These are phyloP conservation scores for Takifugu bimaculatus DNA, from an alignment of 2,113 vertebrate species.

Conservation along the genomic window DNA sequence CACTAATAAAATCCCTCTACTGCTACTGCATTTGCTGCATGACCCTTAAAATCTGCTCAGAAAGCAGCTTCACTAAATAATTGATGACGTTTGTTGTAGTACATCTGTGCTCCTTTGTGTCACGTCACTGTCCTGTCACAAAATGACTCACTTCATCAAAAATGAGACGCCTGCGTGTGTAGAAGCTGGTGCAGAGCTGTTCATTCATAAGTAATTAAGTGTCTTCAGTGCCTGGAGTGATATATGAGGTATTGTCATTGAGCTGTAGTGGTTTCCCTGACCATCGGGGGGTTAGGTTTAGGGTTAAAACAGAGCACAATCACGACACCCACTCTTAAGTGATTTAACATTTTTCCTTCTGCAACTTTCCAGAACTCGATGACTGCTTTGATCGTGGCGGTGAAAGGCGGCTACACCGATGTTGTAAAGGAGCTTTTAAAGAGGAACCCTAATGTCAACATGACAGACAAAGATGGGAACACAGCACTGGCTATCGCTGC, in stretches of 20 bases:
- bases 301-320: no score
- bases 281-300: no score
- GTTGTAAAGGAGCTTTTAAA: conserved; percentile 95
- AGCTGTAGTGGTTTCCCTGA: not conserved
- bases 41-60: not conserved
- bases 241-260: conserved; percentile 13
- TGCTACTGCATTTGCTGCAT: not conserved
- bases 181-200: conserved; percentile 23
- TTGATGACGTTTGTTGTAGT: conserved; percentile 26
- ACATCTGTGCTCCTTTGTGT: conserved; percentile 42
- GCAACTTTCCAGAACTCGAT: conserved; percentile 87
- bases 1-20: not conserved
- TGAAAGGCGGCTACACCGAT: conserved; percentile 89
- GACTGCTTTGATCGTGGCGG: conserved; percentile 96
- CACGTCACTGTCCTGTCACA: conserved; percentile 32
- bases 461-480: conserved; percentile 97
- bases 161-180: conserved; percentile 23
- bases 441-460: conserved; percentile 93
- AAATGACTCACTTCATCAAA: conserved; percentile 38
- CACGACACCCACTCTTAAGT: not conserved
- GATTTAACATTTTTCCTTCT: not conserved
- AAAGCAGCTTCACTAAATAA: conserved; percentile 19
- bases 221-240: conserved; percentile 6
- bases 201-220: conserved; percentile 37
- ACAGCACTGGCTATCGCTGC: conserved; percentile 96